Base-by-base conservation (phyloP, 2,797 vertebrate species). In the Remorina albescens region DNA sequence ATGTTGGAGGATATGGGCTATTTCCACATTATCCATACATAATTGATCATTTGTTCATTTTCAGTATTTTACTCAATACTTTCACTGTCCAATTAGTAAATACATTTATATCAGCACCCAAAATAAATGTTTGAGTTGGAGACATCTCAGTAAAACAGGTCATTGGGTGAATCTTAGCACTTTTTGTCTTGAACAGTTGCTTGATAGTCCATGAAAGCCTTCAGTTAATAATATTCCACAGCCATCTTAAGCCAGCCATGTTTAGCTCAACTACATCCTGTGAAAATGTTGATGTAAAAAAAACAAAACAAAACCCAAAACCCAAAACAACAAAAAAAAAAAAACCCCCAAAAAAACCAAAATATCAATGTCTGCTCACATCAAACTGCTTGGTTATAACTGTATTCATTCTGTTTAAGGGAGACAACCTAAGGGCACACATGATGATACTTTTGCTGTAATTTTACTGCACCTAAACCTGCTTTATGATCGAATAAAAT, bases 171-270 rank as follows among this genome's bases (percentile, higher is more conserved):
- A 58, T 77, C 54, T 41, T 57, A 39, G 21, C 58, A 44, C 39
- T 46, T 51, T 65, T 63, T 67, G 62, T 80, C 73, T 74, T 57
- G 73, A 63, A 73, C 80, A 78, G 73, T 73, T 62, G 60, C 60
- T 76, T 74, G 55, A 68, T 18, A 44, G 58, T 44, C 57, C 9
- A 56, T 65, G 60, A 71, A 73, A 56, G 63, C 23, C 37, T 71
- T 71, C 37, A 59, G 64, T 57, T 73, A 73, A 85, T 83, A 81
- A 70, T 77, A 85, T 73, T 71, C 56, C 21, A 58, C 60, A 76
- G 58, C 71, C 66, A 62, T 74, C 56, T 66, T 49, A 75, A 83
- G 50, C 67, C 18, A 2, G 54, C 58, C 51, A 26, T 59, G 51
- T 74, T 76, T 67, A 50, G 57, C 23, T 60, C 28, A 0, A 67